Evolutionary conservation across 2,113 vertebrate species (phyloP), one percentile per base, ranked within the genome.

Genomic region (Arothron firmamentum): DNA sequence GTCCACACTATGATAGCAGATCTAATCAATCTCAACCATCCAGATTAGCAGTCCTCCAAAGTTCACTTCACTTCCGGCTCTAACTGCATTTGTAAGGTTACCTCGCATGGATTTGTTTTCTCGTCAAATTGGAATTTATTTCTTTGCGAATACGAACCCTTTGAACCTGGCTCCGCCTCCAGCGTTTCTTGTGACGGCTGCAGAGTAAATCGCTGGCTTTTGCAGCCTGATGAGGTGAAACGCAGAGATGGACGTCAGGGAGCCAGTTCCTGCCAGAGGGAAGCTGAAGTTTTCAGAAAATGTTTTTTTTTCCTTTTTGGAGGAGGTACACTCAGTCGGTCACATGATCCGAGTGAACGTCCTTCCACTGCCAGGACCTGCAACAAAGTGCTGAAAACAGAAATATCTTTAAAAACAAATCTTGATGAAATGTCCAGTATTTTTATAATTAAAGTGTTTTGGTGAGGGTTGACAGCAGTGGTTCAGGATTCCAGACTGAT

Each of bases 121-220:
- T 53, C 4, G 8, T 9, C 3, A 48, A 18, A 48, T 10, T 16
- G 45, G 51, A 34, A 34, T 23, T 21, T 14, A 47, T 19, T 8
- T 1, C 6, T 53, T 8, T 16, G 0, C 51, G 58, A 52, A 41
- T 19, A 2, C 2, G 12, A 50, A 16, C 42, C 52, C 19, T 49
- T 13, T 4, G 59, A 50, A 4, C 17, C 57, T 25, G 57, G 72
- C 47, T 15, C 56, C 45, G 0, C 20, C 50, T 41, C 55, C 65
- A 0, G 61, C 63, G 74, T 82, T 80, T 80, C 63, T 80, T 45
- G 23, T 90, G 90, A 89, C 16, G 59, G 78, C 59, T 86, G 41
- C 81, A 87, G 88, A 83, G 60, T 1, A 89, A 90, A 89, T 81
- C 81, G 1, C 16, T 43, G 78, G 80, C 65, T 14, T 88, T 85